Percentiles rank a stretch among this genome's conserved stretches.
phyloP scores from a whole-genome alignment of 2,113 vertebrate genomes.

The Pseudorhombus dupliciocellatus region DNA sequence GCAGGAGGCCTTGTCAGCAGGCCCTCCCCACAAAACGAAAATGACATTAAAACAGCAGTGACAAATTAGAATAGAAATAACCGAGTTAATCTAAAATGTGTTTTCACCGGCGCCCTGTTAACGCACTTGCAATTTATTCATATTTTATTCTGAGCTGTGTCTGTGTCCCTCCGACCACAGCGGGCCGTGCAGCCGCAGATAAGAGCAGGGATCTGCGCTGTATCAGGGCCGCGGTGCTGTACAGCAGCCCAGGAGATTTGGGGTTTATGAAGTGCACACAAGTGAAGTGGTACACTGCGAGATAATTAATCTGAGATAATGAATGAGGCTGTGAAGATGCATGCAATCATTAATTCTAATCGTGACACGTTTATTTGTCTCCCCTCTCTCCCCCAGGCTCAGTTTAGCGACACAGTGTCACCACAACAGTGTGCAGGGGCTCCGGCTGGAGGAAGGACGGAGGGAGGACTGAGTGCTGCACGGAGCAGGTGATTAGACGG shows the following conservation, averaged over 20 bases:
- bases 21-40: background rate
- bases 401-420: constrained; percentile 55
- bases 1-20: constrained; percentile 10
- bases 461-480: constrained; percentile 11
- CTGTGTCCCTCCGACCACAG: background rate
- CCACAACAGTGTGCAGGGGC: constrained; percentile 33
- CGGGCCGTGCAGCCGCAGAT: background rate
- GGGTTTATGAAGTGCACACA: constrained; percentile 72
- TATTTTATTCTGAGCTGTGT: background rate
- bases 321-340: constrained; percentile 73
- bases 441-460: constrained; percentile 9
- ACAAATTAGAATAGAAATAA: background rate
- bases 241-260: constrained; percentile 64
- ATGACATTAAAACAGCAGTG: background rate
- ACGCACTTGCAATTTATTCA: background rate
- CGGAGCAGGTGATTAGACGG: constrained; percentile 47
- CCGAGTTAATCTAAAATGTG: background rate
- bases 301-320: constrained; percentile 77
- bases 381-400: constrained; percentile 64
- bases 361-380: constrained; percentile 74
- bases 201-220: background rate
- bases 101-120: background rate
- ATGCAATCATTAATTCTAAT: constrained; percentile 74
- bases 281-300: constrained; percentile 65
- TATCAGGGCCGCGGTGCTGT: constrained; percentile 17